phyloP scores from a whole-genome alignment of 2,888 invertebrate species.

The Agelastica alni region DNA sequence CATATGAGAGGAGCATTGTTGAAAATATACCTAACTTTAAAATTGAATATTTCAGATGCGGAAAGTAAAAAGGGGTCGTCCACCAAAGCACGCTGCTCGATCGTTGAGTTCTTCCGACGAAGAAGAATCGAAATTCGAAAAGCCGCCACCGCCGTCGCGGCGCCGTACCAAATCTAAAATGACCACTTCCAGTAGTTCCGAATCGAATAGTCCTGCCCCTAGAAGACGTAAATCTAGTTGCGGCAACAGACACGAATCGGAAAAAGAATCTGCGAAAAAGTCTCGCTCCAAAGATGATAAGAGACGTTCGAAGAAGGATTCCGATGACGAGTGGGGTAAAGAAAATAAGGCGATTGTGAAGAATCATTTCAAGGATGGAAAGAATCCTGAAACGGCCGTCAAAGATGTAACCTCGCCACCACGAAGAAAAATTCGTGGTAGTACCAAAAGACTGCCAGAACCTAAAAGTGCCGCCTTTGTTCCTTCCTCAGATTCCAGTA shows the following conservation, averaged over 20 bases:
- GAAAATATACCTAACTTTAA: too few species aligned
- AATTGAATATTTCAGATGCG: slow-evolving; percentile 13
- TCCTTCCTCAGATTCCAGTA: slow-evolving; percentile 36
- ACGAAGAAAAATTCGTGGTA: slow-evolving; percentile 54
- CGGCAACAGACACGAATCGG: slow-evolving; percentile 35
- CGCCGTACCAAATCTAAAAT: slow-evolving; percentile 43
- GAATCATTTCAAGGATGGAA: slow-evolving; percentile 46
- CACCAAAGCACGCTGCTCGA: slow-evolving; percentile 44
- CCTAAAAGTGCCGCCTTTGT: slow-evolving; percentile 32
- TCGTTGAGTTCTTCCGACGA: slow-evolving; percentile 54
- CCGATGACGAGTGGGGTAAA: slow-evolving; percentile 52
- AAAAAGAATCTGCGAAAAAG: slow-evolving; percentile 39
- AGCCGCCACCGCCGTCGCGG: slow-evolving; percentile 45
- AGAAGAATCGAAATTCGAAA: slow-evolving; percentile 40
- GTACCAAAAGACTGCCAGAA: slow-evolving; percentile 37
- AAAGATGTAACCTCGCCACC: slow-evolving; percentile 48
- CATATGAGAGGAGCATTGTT: too few species aligned
- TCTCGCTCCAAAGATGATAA: slow-evolving; percentile 42
- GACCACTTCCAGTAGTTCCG: slow-evolving; percentile 43
- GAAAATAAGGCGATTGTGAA: slow-evolving; percentile 46
- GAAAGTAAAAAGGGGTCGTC: slow-evolving; percentile 49
- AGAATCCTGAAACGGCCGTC: slow-evolving; percentile 43
- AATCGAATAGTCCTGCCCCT: slow-evolving; percentile 39
- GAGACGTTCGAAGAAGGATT: slow-evolving; percentile 32
- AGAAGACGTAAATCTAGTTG: slow-evolving; percentile 31